phyloP scores from a whole-genome alignment of 2,113 vertebrate species.

The Heloderma charlesbogerti region DNA sequence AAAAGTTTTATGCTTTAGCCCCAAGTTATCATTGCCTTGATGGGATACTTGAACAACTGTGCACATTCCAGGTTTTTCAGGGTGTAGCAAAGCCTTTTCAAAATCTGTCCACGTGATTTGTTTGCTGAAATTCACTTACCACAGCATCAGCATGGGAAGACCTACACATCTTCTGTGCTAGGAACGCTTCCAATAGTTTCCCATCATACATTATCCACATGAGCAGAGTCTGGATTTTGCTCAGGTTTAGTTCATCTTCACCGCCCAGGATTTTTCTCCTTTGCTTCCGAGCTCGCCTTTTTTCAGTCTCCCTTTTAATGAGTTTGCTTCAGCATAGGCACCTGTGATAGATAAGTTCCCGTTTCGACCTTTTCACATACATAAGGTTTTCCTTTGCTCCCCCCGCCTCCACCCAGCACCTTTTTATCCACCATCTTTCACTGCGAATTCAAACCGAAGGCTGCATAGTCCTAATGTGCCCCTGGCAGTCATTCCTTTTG shows the following conservation, averaged over 20 bases:
- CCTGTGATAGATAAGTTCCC: neutral
- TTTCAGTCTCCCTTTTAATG: neutral
- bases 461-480: neutral
- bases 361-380: neutral
- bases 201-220: too few species aligned
- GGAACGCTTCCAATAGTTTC: neutral
- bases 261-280: neutral
- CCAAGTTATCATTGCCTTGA: neutral
- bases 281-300: neutral
- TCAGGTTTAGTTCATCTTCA: neutral
- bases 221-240: neutral
- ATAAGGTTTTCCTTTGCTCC: neutral
- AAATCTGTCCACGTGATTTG: too few species aligned
- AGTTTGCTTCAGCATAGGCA: neutral
- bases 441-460: neutral
- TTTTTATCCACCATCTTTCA: neutral
- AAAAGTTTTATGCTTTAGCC: neutral
- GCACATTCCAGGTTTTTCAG: neutral
- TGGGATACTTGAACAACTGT: neutral
- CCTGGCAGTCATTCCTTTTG: fast-evolving
- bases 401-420: neutral
- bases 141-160: neutral
- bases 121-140: neutral
- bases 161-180: neutral
- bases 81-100: neutral